Conservation (phyloP, 1,140 invertebrate species). For the Teleopsis dalmanni region DNA sequence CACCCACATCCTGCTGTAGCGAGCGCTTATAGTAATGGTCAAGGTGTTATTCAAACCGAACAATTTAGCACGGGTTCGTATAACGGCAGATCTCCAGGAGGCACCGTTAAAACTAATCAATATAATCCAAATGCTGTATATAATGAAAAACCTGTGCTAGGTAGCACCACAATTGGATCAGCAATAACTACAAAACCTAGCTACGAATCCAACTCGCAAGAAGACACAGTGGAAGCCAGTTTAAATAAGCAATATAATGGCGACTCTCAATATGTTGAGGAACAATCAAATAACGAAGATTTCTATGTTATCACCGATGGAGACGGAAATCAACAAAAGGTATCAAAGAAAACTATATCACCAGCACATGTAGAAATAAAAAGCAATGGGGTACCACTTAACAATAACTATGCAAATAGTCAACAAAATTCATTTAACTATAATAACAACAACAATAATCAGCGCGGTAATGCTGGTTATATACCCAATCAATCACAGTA, state of each 20-base stretch:
- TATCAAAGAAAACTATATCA: slow-evolving; percentile 4
- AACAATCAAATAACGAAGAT: slow-evolving; percentile 5
- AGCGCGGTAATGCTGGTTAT: no score
- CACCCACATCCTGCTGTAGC: slow-evolving; percentile 39
- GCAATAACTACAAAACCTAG: slow-evolving; percentile 34
- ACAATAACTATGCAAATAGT: neutral
- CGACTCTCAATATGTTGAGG: slow-evolving; percentile 12
- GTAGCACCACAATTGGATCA: slow-evolving; percentile 26
- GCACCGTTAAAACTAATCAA: neutral
- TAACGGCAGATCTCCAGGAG: neutral
- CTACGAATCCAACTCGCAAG: slow-evolving; percentile 28
- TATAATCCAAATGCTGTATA: neutral
- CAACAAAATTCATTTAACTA: neutral
- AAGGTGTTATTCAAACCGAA: slow-evolving; percentile 1
- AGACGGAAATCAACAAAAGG: slow-evolving; percentile 28
- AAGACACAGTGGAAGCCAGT: slow-evolving; percentile 30
- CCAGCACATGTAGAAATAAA: slow-evolving; percentile 9
- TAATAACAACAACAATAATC: no score
- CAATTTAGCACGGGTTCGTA: slow-evolving; percentile 4
- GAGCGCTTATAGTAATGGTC: slow-evolving; percentile 25
- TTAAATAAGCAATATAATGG: slow-evolving; percentile 15
- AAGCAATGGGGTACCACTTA: neutral
- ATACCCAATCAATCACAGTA: no score
- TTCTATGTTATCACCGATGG: slow-evolving; percentile 19
- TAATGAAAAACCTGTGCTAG: slow-evolving; percentile 21